Conservation (phyloP, 2,797 vertebrate species). For the Platalea minor region DNA sequence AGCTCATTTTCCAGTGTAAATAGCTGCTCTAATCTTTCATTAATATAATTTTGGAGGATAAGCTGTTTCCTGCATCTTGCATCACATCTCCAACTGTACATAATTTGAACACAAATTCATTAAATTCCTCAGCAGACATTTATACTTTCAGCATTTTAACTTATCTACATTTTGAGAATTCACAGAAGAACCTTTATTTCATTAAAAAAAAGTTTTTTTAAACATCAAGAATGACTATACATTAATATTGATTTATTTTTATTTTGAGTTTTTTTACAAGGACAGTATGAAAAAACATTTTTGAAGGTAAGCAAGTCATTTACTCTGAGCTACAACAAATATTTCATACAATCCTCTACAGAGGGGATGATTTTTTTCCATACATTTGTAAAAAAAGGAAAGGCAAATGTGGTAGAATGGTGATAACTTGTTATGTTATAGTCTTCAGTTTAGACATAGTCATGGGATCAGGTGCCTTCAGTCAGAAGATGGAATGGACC, state of each 20-base stretch:
- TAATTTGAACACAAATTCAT: background rate
- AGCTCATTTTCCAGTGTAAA: background rate
- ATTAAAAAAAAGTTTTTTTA: background rate
- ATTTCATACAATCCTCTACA: background rate
- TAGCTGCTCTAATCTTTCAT: background rate
- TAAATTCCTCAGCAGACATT: background rate
- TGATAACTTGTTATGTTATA: background rate
- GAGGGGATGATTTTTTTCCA: background rate
- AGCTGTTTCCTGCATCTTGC: background rate
- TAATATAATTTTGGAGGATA: background rate
- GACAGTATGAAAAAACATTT: background rate
- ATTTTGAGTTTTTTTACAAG: background rate
- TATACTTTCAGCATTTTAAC: background rate
- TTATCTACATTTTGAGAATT: background rate
- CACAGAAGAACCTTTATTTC: background rate
- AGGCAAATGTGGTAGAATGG: background rate
- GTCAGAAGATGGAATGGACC: background rate
- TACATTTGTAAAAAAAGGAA: background rate
- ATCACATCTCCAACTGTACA: background rate
- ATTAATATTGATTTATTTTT: background rate
- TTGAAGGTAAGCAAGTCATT: background rate
- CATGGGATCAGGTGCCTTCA: background rate
- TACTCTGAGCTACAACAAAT: background rate
- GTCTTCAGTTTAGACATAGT: background rate
- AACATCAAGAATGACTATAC: background rate